These are phyloP conservation scores for Panulirus ornatus DNA, from an alignment of 1,140 invertebrate species.

Conservation along the genomic window DNA sequence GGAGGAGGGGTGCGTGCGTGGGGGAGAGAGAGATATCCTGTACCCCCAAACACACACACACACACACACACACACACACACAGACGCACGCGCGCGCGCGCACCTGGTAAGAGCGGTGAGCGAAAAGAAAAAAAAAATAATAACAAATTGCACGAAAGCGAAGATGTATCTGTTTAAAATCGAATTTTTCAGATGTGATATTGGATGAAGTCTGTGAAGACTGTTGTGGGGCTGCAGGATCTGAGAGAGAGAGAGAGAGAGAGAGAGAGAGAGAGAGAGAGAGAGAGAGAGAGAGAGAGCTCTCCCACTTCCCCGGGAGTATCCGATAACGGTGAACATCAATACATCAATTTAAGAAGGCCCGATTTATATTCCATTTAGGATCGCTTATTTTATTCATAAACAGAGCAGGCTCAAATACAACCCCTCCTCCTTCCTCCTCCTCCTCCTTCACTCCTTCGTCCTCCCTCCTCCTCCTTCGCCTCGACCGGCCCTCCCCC, in stretches of 20 bases:
- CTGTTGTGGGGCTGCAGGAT: not conserved
- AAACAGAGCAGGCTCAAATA: not conserved
- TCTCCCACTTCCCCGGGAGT: too few relatives aligned
- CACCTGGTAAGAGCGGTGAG: not conserved
- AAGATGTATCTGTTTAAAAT: constrained; percentile 5
- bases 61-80: not conserved
- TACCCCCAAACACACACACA: not conserved
- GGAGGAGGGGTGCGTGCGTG: constrained; percentile 14
- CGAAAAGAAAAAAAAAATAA: constrained; percentile 16
- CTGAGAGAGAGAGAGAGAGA: not conserved
- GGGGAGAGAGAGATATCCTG: not conserved
- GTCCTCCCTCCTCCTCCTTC: not conserved
- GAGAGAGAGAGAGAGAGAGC: constrained; percentile 1
- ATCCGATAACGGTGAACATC: not conserved
- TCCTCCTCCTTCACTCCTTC: not conserved
- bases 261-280: constrained; percentile 1
- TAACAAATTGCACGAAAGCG: not conserved
- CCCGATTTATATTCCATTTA: not conserved
- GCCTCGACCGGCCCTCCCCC: not conserved
- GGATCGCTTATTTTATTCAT: not conserved
- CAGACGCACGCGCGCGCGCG: not conserved
- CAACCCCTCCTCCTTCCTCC: not conserved
- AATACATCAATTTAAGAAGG: not conserved
- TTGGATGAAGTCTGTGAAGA: not conserved
- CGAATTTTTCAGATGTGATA: not conserved